phyloP scores from a whole-genome alignment of 2,113 vertebrate species.

The Beaufortia kweichowensis region DNA sequence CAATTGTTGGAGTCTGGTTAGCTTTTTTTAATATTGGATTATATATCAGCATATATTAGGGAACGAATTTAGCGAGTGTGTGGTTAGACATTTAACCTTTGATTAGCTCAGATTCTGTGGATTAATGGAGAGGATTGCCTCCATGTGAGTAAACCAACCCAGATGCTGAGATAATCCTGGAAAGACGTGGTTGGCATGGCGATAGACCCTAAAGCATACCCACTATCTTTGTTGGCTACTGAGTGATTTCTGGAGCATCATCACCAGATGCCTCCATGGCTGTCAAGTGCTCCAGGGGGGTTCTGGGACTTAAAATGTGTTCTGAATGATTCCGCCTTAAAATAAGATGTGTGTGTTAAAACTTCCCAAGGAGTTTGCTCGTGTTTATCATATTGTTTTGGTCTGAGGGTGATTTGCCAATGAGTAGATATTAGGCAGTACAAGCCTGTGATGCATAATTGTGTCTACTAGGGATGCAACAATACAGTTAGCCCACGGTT shows the following conservation, averaged over 20 bases:
- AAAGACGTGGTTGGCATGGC: constrained; percentile 56
- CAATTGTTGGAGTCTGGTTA: too few species aligned
- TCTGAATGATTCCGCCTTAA: constrained; percentile 45
- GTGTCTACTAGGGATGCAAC: too few species aligned
- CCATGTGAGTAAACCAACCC: constrained; percentile 51
- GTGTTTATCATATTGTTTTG: background rate
- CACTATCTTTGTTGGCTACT: constrained; percentile 54
- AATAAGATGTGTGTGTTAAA: constrained; percentile 45
- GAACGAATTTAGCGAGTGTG: constrained; percentile 1
- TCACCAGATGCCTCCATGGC: constrained; percentile 62
- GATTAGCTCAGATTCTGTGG: constrained; percentile 34
- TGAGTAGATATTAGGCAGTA: too few species aligned
- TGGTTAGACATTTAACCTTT: constrained; percentile 33
- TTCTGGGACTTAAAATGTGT: constrained; percentile 45
- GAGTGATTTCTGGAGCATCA: constrained; percentile 59
- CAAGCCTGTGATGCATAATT: too few species aligned
- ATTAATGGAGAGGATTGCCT: constrained; percentile 29
- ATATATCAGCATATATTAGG: background rate
- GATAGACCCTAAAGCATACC: constrained; percentile 46
- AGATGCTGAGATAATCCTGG: constrained; percentile 58
- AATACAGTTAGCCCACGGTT: too few species aligned
- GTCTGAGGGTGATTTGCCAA: too few species aligned
- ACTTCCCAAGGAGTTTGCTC: background rate
- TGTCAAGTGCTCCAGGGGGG: constrained; percentile 51
- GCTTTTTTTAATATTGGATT: background rate